Evolutionary conservation across 2,888 invertebrate genomes (phyloP), one percentile per base, ranked within the genome.

Genomic region (Synergus itoensis): DNA sequence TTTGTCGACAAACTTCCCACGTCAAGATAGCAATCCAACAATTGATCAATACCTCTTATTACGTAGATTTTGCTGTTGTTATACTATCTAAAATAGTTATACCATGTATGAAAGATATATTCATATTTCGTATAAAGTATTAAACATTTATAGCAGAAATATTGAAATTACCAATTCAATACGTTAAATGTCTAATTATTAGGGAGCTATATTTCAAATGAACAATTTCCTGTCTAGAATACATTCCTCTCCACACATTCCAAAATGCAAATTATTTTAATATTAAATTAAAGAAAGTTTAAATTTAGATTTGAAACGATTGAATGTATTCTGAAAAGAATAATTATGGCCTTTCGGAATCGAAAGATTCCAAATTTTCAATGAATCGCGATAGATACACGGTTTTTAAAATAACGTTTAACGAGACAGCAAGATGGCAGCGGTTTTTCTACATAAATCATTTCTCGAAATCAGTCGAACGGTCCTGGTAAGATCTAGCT

Each of bases 341-440:
- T 60, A 21, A 21, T 60, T 21, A 60, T 9, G 18, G 21, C 21
- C 4, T 5, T 0, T 28, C 9, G 1, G 14, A 4, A 18, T 65
- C 28, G 28, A 9, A 53, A 8, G 28, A 48, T 28, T 16, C 16
- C 16, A 48, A 16, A 21, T 28, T 69, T 28, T 0, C 9, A 73
- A 12, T 21, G 60, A 62, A 40, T 77, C 18, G 36, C 48, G 45
- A 43, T 28, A 77, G 62, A 45, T 40, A 64, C 14, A 63, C 12
- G 21, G 45, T 45, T 62, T 57, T 40, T 21, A 9, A 63, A 77
- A 64, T 64, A 64, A 63, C 36, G 48, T 78, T 84, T 86, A 87
- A 90, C 90, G 92, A 93, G 92, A 92, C 92, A 92, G 93, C 94
- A 93, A 94, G 94, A 94, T 94, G 93, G 93, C 93, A 92, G 93